Percentiles rank a stretch among this genome's conserved stretches.
These are phyloP conservation scores for Branchellion lobata DNA, from an alignment of 2,888 invertebrate species.

Conservation along the genomic window DNA sequence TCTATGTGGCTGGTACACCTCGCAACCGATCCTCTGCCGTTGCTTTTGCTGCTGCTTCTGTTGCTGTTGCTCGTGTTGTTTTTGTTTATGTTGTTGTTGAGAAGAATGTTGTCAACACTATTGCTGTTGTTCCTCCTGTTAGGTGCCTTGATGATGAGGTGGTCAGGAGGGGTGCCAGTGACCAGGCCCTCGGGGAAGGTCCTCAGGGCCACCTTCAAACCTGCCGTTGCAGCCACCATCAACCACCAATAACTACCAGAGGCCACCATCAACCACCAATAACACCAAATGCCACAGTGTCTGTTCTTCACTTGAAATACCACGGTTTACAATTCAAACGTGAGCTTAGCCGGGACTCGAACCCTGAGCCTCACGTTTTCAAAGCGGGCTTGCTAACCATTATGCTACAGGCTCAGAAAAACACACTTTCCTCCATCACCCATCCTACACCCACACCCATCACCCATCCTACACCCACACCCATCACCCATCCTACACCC, in stretches of 20 bases:
- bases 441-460: neutral
- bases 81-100: too few relatives aligned
- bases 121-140: neutral
- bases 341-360: too few relatives aligned
- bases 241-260: too few relatives aligned
- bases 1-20: neutral
- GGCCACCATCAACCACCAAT: too few relatives aligned
- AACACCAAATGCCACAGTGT: too few relatives aligned
- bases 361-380: too few relatives aligned
- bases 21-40: too few relatives aligned
- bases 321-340: too few relatives aligned
- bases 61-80: too few relatives aligned
- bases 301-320: too few relatives aligned
- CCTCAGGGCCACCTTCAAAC: constrained; percentile 60
- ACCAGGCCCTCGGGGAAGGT: constrained; percentile 60
- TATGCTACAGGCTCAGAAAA: neutral
- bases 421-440: neutral
- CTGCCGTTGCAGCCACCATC: too few relatives aligned
- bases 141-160: neutral
- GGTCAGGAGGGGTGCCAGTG: constrained; percentile 57
- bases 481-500: neutral
- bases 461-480: neutral
- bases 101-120: neutral
- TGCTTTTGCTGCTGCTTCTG: too few relatives aligned
- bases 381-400: neutral